A percentile compares a stretch with the other conserved stretches of the same genome.
Conservation (phyloP, 2,888 invertebrate genomes). For the Lithophane leautieri region DNA sequence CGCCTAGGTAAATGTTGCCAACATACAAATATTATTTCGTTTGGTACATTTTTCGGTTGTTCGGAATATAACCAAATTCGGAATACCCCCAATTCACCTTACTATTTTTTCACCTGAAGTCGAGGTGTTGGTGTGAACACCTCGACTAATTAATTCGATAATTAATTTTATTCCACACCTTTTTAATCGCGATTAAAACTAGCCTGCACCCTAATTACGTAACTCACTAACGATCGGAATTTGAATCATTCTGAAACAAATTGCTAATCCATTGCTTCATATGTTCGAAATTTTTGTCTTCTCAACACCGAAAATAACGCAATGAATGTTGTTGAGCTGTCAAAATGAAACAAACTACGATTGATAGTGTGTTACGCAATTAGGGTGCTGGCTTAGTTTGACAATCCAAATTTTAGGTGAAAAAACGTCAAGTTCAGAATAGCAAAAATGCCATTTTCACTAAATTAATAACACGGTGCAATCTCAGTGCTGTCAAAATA, state of each 20-base stretch:
- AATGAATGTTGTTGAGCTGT: background rate
- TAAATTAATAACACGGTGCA: conserved; percentile 1
- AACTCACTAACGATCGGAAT: too few relatives aligned
- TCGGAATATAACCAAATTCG: too few relatives aligned
- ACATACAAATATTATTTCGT: too few relatives aligned
- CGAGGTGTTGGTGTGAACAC: too few relatives aligned
- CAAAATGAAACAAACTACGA: background rate
- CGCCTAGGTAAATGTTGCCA: too few relatives aligned
- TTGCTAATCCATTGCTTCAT: background rate
- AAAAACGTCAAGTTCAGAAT: background rate
- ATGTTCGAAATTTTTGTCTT: background rate
- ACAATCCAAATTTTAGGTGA: background rate
- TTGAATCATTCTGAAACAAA: background rate
- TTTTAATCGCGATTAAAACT: too few relatives aligned
- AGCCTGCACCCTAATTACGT: too few relatives aligned
- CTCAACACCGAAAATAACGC: background rate
- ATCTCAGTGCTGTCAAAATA: conserved; percentile 1
- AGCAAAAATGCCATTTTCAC: background rate
- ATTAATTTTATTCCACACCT: too few relatives aligned
- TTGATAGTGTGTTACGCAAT: background rate
- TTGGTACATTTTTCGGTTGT: too few relatives aligned
- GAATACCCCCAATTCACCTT: too few relatives aligned
- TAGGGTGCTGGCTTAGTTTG: background rate
- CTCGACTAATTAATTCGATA: too few relatives aligned
- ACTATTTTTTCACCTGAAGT: too few relatives aligned